Evolutionary conservation across 2,888 invertebrate species (phyloP).

Genomic region (Kuschelorhynchus macadamiae): DNA sequence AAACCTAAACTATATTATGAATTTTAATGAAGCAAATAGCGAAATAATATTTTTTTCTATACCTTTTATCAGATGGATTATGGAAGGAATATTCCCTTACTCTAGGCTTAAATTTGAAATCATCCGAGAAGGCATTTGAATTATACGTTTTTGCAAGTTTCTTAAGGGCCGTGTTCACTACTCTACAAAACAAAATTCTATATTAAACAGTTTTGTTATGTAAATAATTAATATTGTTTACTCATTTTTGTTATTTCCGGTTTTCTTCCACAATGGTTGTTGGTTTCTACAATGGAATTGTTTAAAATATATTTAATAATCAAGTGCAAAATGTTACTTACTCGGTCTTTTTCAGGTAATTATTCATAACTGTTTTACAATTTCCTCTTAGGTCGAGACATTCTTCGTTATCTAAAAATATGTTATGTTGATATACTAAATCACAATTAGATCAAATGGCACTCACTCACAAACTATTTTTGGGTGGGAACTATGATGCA

Average conservation of each 20-base stretch:
- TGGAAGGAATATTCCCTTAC: slow-evolving; percentile 9
- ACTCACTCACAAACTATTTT: slow-evolving; percentile 34
- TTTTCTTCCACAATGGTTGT: slow-evolving; percentile 3
- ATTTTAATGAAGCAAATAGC: background rate
- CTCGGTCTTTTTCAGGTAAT: too few species aligned
- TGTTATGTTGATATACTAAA: background rate
- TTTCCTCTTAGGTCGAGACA: slow-evolving; percentile 51
- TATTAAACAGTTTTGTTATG: too few species aligned
- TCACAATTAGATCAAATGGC: background rate
- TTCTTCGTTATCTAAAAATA: slow-evolving; percentile 54
- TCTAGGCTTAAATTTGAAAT: background rate
- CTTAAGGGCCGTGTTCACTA: slow-evolving; percentile 22
- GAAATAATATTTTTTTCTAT: slow-evolving; percentile 15
- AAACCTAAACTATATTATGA: slow-evolving; percentile 27
- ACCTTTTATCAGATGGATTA: too few species aligned
- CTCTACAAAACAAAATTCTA: slow-evolving; percentile 13
- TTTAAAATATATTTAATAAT: too few species aligned
- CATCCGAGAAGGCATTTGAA: background rate
- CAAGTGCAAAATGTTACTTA: too few species aligned
- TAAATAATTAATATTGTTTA: too few species aligned
- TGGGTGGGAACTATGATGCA: slow-evolving; percentile 16
- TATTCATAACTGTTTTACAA: slow-evolving; percentile 30
- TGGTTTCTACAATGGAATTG: slow-evolving; percentile 12
- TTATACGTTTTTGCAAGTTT: slow-evolving; percentile 31
- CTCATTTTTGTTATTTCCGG: too few species aligned